Evolutionary conservation across 64 coral and sea anemone genomes (phyloP).

Genomic region (Dendronephthya gigantea): DNA sequence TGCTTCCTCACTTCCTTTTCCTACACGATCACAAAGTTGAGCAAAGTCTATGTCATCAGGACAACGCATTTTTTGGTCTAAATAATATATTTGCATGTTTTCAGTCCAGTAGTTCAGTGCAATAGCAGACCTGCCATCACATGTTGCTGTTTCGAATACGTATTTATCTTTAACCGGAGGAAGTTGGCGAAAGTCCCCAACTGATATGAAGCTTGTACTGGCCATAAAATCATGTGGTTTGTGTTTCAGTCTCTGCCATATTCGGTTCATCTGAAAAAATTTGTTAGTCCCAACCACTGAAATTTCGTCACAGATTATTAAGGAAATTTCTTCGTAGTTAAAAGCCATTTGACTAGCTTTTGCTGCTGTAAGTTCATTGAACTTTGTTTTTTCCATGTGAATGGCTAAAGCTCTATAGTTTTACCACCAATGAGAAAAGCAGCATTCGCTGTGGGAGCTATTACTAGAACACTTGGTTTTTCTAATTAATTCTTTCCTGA

Average conservation of each 20-base stretch:
- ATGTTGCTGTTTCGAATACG: background rate
- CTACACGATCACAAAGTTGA: slow-evolving; percentile 22
- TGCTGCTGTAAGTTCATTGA: background rate
- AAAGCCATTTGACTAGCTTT: background rate
- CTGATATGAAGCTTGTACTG: background rate
- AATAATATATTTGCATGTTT: background rate
- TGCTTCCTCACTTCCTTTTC: background rate
- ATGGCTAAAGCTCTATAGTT: background rate
- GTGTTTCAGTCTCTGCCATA: background rate
- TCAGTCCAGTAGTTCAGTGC: background rate
- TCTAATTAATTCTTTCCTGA: slow-evolving; percentile 2
- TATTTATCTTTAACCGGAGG: slow-evolving; percentile 3
- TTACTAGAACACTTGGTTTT: slow-evolving; percentile 14
- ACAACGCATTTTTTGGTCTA: background rate
- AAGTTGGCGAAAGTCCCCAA: slow-evolving; percentile 6
- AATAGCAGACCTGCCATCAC: background rate
- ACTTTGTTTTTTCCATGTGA: background rate
- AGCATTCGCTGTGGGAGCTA: slow-evolving; percentile 11
- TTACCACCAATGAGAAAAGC: slow-evolving; percentile 13
- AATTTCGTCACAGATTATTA: slow-evolving; percentile 19
- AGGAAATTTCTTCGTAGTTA: slow-evolving; percentile 17
- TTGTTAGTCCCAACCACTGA: slow-evolving; percentile 13
- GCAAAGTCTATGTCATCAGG: slow-evolving; percentile 2
- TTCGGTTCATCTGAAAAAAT: background rate
- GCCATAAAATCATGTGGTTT: background rate